phyloP scores from a whole-genome alignment of 2,113 vertebrate species.

The Chlorodrepanis virens region DNA sequence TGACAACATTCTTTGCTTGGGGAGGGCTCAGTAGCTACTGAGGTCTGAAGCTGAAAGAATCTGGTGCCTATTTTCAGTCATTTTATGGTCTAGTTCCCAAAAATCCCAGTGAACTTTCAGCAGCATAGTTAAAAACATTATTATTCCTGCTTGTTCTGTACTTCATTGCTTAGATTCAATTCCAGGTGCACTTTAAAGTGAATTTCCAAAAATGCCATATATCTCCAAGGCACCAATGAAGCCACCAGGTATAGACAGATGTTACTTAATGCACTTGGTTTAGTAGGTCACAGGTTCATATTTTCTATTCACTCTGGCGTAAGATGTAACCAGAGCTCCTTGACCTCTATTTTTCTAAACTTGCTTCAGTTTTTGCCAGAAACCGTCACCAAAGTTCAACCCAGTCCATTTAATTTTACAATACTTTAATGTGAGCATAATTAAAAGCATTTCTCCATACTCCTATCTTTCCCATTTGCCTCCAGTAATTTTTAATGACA shows the following conservation, averaged over 20 bases:
- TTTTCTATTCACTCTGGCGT: neutral
- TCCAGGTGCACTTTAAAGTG: neutral
- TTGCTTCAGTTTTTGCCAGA: neutral
- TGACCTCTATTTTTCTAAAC: constrained; percentile 46
- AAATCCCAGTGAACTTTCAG: neutral
- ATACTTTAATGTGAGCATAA: neutral
- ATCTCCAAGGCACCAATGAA: neutral
- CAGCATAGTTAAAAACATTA: neutral
- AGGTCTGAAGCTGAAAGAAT: neutral
- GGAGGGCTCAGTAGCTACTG: neutral
- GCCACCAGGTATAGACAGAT: neutral
- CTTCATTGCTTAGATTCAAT: neutral
- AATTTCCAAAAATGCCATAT: neutral
- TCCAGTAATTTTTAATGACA: neutral
- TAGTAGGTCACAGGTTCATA: neutral
- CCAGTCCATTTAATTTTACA: neutral
- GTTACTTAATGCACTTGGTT: neutral
- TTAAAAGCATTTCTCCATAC: neutral
- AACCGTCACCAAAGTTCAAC: neutral
- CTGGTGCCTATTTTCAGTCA: neutral
- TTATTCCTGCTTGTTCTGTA: neutral
- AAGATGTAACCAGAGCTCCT: constrained; percentile 10
- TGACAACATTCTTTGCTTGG: neutral
- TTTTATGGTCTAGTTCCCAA: constrained; percentile 7
- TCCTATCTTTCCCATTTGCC: neutral